phyloP scores from a whole-genome alignment of 2,113 vertebrate genomes.

The Glareola pratincola region DNA sequence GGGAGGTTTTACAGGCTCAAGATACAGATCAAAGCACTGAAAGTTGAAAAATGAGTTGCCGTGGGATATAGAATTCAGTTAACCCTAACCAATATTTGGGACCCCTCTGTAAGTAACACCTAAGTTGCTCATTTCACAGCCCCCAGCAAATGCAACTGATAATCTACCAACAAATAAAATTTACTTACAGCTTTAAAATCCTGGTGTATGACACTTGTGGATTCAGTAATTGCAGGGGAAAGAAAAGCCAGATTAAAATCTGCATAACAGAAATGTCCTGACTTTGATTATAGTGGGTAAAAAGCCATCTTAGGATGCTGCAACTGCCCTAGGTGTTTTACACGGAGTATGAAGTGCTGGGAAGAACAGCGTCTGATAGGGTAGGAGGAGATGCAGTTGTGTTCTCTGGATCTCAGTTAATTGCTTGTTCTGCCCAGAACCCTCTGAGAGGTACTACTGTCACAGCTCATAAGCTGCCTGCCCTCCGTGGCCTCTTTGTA shows the following conservation, averaged over 20 bases:
- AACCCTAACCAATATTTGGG: neutral
- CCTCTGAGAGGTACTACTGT: neutral
- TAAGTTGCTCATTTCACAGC: neutral
- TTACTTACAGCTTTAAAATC: neutral
- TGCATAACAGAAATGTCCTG: conserved; percentile 6
- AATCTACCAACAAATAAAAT: neutral
- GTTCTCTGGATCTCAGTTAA: neutral
- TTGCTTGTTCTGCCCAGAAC: neutral
- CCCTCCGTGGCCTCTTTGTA: neutral
- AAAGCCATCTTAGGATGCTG: conserved; percentile 8
- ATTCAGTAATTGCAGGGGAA: conserved; percentile 1
- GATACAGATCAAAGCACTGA: neutral
- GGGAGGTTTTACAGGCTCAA: neutral
- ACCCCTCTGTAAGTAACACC: neutral
- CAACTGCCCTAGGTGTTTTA: neutral
- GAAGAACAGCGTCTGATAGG: neutral
- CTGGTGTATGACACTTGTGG: neutral
- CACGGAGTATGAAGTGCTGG: neutral
- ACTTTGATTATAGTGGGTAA: neutral
- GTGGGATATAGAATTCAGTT: neutral
- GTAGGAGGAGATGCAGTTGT: neutral
- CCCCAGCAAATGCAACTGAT: neutral
- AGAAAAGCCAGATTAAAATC: conserved; percentile 34
- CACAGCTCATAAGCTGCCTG: neutral
- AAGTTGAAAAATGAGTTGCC: neutral